Percentiles rank a stretch among this genome's conserved stretches.
phyloP scores from a whole-genome alignment of 92 coral and sea anemone genomes.

The Ricordea florida region DNA sequence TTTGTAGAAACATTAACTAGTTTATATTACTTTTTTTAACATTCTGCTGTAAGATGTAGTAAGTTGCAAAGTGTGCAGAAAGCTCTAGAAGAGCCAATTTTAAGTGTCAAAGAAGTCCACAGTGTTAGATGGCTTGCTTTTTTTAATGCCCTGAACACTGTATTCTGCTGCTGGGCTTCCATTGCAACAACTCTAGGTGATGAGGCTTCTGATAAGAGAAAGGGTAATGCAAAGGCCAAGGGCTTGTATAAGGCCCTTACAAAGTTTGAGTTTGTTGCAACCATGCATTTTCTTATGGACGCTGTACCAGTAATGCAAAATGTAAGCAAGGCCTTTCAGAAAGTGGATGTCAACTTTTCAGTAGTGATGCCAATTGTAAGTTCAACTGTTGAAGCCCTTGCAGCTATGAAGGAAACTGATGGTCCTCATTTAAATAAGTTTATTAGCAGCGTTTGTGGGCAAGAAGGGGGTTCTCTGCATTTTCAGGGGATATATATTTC shows the following conservation, averaged over 20 bases:
- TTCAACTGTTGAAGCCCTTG: too few relatives aligned
- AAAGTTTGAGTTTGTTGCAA: neutral
- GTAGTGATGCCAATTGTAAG: neutral
- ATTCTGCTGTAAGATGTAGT: slow-evolving; percentile 9
- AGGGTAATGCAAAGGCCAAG: neutral
- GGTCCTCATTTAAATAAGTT: too few relatives aligned
- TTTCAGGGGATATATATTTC: too few relatives aligned
- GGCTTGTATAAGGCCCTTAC: neutral
- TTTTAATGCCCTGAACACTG: neutral
- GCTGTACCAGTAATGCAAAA: neutral
- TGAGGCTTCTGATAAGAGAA: neutral
- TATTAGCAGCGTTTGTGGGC: too few relatives aligned
- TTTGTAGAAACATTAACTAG: neutral
- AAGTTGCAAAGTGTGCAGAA: slow-evolving; percentile 6
- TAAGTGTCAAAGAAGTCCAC: neutral
- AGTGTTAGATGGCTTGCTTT: neutral
- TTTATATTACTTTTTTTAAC: slow-evolving; percentile 1
- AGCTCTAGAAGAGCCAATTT: neutral
- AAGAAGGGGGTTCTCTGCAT: too few relatives aligned
- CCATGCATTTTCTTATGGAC: neutral
- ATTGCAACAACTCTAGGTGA: neutral
- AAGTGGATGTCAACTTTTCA: neutral
- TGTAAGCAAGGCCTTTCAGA: neutral
- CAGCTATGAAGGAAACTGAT: too few relatives aligned
- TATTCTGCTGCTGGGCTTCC: neutral